Conservation (phyloP, 2,797 vertebrate species). For the Molossus alvarezi region DNA sequence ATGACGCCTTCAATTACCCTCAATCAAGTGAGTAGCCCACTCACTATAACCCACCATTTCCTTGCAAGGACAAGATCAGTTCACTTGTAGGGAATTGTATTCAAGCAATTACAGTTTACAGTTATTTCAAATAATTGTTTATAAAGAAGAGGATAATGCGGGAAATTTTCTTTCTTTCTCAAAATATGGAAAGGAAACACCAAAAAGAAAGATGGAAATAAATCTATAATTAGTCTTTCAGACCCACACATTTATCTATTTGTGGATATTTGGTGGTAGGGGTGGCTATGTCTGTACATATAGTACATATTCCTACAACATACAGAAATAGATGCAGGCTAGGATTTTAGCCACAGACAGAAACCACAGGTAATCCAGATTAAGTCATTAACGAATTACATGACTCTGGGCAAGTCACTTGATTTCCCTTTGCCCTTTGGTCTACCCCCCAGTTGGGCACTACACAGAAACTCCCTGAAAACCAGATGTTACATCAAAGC, state of each 20-base stretch:
- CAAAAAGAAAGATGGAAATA: constrained; percentile 40
- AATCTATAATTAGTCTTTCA: constrained; percentile 19
- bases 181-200: constrained; percentile 42
- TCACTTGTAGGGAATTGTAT: neutral
- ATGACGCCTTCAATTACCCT: neutral
- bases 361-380: constrained; percentile 63
- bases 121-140: constrained; percentile 42
- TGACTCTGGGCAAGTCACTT: constrained; percentile 67
- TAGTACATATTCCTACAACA: neutral
- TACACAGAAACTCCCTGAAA: constrained; percentile 80
- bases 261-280: neutral
- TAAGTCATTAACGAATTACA: constrained; percentile 69
- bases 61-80: constrained; percentile 9
- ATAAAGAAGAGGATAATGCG: neutral
- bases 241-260: neutral
- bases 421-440: constrained; percentile 75
- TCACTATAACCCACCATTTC: constrained; percentile 34
- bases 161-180: constrained; percentile 42
- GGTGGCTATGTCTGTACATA: neutral
- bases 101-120: neutral
- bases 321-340: neutral
- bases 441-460: constrained; percentile 65
- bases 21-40: neutral
- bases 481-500: constrained; percentile 86
- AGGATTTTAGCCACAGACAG: neutral